Base-by-base conservation (phyloP, 1,140 invertebrate genomes). In the Paramacrobiotus metropolitanus region DNA sequence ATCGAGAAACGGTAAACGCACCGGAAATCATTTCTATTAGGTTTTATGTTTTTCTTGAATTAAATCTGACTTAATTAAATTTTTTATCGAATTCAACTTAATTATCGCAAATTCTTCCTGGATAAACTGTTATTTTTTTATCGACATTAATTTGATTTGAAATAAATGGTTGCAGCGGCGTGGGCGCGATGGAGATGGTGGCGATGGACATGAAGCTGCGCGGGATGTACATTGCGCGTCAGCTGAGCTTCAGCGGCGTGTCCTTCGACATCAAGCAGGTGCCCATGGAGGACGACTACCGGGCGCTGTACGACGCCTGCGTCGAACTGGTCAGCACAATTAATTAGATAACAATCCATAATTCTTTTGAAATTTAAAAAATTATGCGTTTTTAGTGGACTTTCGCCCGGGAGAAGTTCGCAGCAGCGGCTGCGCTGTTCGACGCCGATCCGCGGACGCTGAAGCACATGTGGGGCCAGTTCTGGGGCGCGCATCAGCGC, bases 121-220 rank as follows among this genome's bases (percentile, higher is more conserved):
- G 18, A 63, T 30, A 44, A 24, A 21, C 21, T 65, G 64, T 55
- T 60, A 68, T 68, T 70, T 20, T 68, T 60, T 31, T 44, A 28
- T 4, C 45, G 44, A 21, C 65, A 20, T 60, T 40, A 55, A 60
- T 28, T 65, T 65, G 48, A 60, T 68, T 68, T n/a, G n/a, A n/a
- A n/a, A n/a, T n/a, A n/a, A n/a, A n/a, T n/a, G n/a, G n/a, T n/a
- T 70, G 18, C 68, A 84, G 84, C 63, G 95, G 95, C 45, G 92
- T 98, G 34, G 94, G 94, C 61, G 94, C 92, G 64, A 99, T 99
- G 94, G 95, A 99, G 76, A 86, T 99, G 60, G 91, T 99, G 34
- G 95, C 95, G 0, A 98, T 98, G 92, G 95, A 99, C 73, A 96
- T 99, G 92, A 99, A 99, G 55, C 74, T 96, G 9, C 78, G 93